Evolutionary conservation across 2,888 invertebrate genomes (phyloP).

Genomic region (Oscheius onirici): DNA sequence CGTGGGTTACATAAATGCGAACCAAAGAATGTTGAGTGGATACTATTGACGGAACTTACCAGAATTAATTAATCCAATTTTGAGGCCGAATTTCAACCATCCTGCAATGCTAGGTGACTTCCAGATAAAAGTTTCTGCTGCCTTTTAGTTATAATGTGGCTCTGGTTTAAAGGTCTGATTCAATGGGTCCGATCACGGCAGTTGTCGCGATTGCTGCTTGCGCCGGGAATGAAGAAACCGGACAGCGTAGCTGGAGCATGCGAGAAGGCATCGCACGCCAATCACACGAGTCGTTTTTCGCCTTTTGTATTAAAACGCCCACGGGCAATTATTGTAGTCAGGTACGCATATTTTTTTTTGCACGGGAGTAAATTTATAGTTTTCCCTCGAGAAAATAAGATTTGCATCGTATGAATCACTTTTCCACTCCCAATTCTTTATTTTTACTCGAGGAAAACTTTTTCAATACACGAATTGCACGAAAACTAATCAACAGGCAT

Average conservation of each 20-base stretch:
- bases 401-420: neutral
- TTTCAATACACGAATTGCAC: no score
- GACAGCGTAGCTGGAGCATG: slow-evolving; percentile 19
- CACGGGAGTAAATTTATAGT: neutral
- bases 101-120: no score
- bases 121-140: no score
- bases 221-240: neutral
- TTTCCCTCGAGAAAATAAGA: neutral
- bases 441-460: no score
- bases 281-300: slow-evolving; percentile 25
- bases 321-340: slow-evolving; percentile 10
- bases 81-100: no score
- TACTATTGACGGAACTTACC: no score
- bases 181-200: neutral
- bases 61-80: no score
- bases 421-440: no score
- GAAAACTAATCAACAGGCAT: no score
- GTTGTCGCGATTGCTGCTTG: neutral
- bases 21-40: no score
- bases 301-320: neutral
- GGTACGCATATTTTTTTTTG: neutral
- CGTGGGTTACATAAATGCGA: no score
- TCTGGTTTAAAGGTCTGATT: neutral
- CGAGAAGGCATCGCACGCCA: slow-evolving; percentile 14
- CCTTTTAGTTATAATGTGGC: no score